Conservation (phyloP, 2,888 invertebrate species). For the Platynereis dumerilii region DNA sequence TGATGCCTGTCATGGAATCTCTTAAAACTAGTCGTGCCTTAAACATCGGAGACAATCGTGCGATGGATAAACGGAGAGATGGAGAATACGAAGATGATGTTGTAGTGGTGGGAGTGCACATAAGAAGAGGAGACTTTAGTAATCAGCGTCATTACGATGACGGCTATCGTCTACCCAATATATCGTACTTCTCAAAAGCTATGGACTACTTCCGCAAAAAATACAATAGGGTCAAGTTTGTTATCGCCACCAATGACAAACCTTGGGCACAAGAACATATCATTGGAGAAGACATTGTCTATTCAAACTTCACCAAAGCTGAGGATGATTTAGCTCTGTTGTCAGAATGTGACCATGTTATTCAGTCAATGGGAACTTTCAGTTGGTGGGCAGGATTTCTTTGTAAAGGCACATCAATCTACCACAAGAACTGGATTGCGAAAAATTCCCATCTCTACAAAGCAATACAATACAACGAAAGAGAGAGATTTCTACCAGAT, state of each 20-base stretch:
- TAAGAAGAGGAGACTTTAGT: conserved; percentile 61
- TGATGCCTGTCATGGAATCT: too few species aligned
- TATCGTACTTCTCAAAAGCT: conserved; percentile 53
- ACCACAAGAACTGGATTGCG: conserved; percentile 45
- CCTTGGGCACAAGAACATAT: conserved; percentile 50
- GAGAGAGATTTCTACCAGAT: too few species aligned
- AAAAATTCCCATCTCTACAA: too few species aligned
- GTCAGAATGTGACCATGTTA: conserved; percentile 53
- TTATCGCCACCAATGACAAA: conserved; percentile 60
- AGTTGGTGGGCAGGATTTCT: conserved; percentile 65
- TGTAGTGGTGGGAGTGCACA: conserved; percentile 56
- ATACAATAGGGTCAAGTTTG: conserved; percentile 48
- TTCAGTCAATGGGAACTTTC: conserved; percentile 61
- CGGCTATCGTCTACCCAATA: conserved; percentile 58
- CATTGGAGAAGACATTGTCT: conserved; percentile 35
- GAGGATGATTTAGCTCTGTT: conserved; percentile 60
- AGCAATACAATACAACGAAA: too few species aligned
- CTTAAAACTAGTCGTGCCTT: too few species aligned
- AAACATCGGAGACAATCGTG: too few species aligned
- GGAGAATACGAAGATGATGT: conserved; percentile 12
- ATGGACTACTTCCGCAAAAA: conserved; percentile 49
- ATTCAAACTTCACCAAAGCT: conserved; percentile 42
- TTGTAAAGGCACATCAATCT: conserved; percentile 52
- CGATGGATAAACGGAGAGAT: too few species aligned
- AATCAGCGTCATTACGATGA: conserved; percentile 48